These are phyloP conservation scores for Therioaphis trifolii DNA, from an alignment of 2,888 invertebrate species.

Conservation along the genomic window DNA sequence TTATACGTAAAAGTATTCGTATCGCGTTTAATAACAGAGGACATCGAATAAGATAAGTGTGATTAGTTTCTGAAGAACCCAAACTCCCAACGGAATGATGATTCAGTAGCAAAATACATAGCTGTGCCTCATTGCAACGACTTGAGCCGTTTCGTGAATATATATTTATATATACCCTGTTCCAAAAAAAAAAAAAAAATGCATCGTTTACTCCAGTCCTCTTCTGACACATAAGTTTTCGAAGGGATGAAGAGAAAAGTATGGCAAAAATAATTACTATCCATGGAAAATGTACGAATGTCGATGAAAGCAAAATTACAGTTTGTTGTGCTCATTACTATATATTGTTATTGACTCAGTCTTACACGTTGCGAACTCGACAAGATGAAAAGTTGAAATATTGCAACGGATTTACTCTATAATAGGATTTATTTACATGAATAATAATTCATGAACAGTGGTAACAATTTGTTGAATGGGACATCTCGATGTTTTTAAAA, in stretches of 20 bases:
- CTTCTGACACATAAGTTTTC: not conserved
- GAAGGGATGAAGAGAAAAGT: not conserved
- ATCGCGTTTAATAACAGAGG: not conserved
- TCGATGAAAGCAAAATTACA: not conserved
- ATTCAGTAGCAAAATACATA: not conserved
- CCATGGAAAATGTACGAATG: not conserved
- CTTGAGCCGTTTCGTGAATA: conserved; percentile 18
- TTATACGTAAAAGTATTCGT: not conserved
- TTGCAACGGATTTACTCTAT: not conserved
- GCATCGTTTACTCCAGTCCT: not conserved
- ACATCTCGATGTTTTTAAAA: not conserved
- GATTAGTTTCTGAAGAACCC: not conserved
- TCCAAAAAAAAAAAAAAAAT: conserved; percentile 17
- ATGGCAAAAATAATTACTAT: not conserved
- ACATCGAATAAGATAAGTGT: not conserved
- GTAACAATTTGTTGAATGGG: not conserved
- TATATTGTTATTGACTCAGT: conserved; percentile 19
- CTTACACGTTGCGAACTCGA: conserved; percentile 16
- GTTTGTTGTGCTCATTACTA: not conserved
- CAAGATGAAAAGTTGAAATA: not conserved
- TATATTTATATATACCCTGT: conserved; percentile 39
- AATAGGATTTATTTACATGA: conserved; percentile 24
- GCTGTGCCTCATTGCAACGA: not conserved
- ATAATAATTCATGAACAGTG: not conserved
- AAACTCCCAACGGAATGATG: not conserved